Base-by-base conservation (phyloP, 2,888 invertebrate genomes). In the Thymelicus sylvestris region DNA sequence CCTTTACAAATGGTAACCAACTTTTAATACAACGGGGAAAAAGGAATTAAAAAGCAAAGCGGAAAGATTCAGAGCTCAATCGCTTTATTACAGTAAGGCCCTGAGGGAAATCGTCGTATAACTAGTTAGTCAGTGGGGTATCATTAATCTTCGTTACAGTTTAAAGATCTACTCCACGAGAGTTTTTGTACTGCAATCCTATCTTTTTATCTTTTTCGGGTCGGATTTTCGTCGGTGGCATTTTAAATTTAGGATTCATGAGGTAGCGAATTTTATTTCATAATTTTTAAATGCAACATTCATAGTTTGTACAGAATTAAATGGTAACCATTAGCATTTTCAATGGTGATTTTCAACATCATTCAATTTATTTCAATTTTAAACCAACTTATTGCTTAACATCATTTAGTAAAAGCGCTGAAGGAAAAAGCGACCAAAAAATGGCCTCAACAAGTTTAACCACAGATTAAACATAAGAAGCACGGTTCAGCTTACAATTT, bases 61-160 rank as follows among this genome's bases (percentile, higher is more conserved):
- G 50, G 38, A 50, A 52, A 65, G 65, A 65, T 65, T 65, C 41
- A 41, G 52, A 39, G 50, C 65, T 65, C 52, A 55, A 65, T 65
- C 52, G 52, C 65, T 65, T 52, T 65, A 64, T 64, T 64, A 64
- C 65, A 10, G 52, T 12, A n/a, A 50, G 52, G 64, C 8, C 39
- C 65, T 52, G 41, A 39, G 65, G 65, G 65, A 55, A 65, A 55
- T 65, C 52, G 65, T 65, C 65, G 38, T 65, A 52, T 65, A 65
- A 65, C 65, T 65, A 64, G 64, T 64, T 64, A 52, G 64, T 50
- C 38, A 52, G 50, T n/a, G n/a, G 15, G 19, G 64, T 6, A 39
- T 64, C 64, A 52, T 64, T 52, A 64, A 64, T 64, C 64, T 64
- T 64, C 64, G 52, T 64, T 64, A 64, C 64, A 52, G 64, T 64